Evolutionary conservation across 2,797 vertebrate genomes (phyloP).

Genomic region (Microctenopoma steveboyesi): DNA sequence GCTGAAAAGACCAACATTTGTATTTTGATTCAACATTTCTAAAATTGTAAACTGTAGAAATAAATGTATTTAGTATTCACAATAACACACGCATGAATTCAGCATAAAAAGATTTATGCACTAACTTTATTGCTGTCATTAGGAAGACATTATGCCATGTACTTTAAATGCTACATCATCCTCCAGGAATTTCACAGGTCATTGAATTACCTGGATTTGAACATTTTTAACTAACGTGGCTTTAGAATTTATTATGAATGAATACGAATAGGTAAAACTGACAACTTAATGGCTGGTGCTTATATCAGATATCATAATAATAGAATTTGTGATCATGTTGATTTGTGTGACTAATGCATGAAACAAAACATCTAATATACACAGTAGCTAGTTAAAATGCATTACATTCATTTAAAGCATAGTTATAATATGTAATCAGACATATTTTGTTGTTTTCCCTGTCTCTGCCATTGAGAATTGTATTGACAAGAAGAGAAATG

Average conservation of each 20-base stretch:
- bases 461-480: constrained; percentile 61
- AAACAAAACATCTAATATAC: neutral
- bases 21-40: constrained; percentile 5
- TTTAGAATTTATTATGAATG: neutral
- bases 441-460: constrained; percentile 56
- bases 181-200: constrained; percentile 42
- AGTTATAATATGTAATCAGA: constrained; percentile 51
- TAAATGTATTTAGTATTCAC: constrained; percentile 10
- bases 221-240: constrained; percentile 27
- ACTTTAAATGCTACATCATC: constrained; percentile 42
- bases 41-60: constrained; percentile 10
- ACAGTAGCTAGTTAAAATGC: neutral
- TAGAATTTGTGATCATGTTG: neutral
- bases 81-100: neutral
- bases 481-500: constrained; percentile 83
- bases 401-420: constrained; percentile 12
- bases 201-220: constrained; percentile 27
- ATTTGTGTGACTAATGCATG: neutral
- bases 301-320: neutral
- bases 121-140: constrained; percentile 15
- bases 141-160: constrained; percentile 35
- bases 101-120: constrained; percentile 37
- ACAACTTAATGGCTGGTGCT: neutral
- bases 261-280: constrained; percentile 1
- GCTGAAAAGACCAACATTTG: neutral